Base-by-base conservation (phyloP, 1,140 invertebrate species). In the Drosophila repleta region DNA sequence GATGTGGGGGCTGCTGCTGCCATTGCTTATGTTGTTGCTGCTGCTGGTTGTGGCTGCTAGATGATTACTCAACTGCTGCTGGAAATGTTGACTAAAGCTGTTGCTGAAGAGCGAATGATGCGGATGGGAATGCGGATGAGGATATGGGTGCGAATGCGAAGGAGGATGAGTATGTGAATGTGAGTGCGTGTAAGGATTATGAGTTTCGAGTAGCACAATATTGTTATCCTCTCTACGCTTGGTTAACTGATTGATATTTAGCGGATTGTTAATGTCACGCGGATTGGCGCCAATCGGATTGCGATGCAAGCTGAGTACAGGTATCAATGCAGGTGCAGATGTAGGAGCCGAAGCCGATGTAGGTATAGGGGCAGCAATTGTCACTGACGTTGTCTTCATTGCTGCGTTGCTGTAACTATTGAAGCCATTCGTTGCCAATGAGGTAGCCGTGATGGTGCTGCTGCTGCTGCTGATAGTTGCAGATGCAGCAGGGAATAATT, bases 201-300 rank as follows among this genome's bases (percentile, higher is more conserved):
- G 66, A 70, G 18, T 24, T 37, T 68, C 49, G 15, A 52, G 29
- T 3, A 53, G n/a, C 4, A 35, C 45, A 58, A 74, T 55, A 48
- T 66, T 77, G 24, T 76, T 51, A 17, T 79, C 61, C 6, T 87
- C 85, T 24, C 77, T 61, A 13, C 87, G 70, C 43, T 92, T 96
- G 39, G 96, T 97, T 66, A 97, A 92, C 92, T 97, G 96, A 82
- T 97, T 97, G 32, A 98, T 96, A 92, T 96, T 97, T 21, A 97
- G 93, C 20, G 97, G 97, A 93, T 97, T 97, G 92, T 98, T 97
- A 62, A 96, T 96, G 93, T 97, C 96, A 77, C 96, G 95, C 10
- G 97, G 97, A 92, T 97, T 97, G 8, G 96, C 97, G 57, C 96
- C 97, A 37, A 97, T 96, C 17, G 97, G 96, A 91, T 96, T 95